A percentile compares a stretch with the other conserved stretches of the same genome.
Conservation (phyloP, 2,797 vertebrate species). For the Mormyrops boulengeri region DNA sequence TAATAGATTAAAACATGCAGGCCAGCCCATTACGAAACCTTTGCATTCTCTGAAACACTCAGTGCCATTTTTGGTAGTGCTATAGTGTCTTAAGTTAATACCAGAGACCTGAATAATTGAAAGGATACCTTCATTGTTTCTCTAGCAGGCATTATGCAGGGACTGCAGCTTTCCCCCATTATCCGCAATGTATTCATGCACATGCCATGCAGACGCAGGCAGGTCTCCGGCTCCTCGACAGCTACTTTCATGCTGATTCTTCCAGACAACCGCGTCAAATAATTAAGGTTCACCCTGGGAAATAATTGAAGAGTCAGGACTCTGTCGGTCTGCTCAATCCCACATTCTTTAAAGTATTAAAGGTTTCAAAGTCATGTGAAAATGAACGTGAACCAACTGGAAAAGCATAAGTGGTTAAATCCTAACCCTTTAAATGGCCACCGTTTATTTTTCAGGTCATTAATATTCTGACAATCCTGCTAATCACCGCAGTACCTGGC, state of each 20-base stretch:
- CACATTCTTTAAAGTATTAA: background rate
- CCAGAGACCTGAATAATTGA: background rate
- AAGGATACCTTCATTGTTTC: background rate
- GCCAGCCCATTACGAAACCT: background rate
- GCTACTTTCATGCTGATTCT: background rate
- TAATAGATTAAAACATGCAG: background rate
- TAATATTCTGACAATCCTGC: background rate
- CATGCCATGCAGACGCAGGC: background rate
- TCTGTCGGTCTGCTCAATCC: background rate
- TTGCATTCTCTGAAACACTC: background rate
- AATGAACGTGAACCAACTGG: background rate
- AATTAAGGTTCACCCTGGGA: background rate
- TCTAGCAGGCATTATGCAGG: background rate
- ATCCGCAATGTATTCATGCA: background rate
- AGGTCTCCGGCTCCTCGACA: background rate
- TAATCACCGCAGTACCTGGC: background rate
- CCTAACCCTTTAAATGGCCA: background rate
- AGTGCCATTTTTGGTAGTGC: background rate
- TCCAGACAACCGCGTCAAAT: background rate
- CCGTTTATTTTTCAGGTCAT: background rate
- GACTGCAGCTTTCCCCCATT: background rate
- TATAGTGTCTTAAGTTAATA: background rate
- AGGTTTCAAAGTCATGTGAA: background rate
- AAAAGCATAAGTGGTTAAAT: background rate
- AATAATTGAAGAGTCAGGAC: background rate